A percentile compares a stretch with the other conserved stretches of the same genome.
phyloP scores from a whole-genome alignment of 2,888 invertebrate species.

The Ditula angustiorana region DNA sequence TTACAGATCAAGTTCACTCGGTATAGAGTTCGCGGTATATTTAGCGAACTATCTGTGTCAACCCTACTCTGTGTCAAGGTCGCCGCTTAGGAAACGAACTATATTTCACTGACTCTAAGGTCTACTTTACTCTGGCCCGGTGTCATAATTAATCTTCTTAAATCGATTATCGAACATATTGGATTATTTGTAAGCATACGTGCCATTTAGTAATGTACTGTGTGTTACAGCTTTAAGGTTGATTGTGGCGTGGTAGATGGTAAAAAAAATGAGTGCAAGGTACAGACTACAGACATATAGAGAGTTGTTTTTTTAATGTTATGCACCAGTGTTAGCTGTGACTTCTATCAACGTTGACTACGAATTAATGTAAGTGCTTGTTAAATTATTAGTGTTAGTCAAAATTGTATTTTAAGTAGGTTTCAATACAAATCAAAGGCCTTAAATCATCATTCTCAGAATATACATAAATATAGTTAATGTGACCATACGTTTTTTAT shows the following conservation, averaged over 20 bases:
- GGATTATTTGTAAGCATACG: slow-evolving; percentile 12
- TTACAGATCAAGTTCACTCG: slow-evolving; percentile 31
- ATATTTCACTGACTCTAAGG: background rate
- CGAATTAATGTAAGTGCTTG: slow-evolving; percentile 7
- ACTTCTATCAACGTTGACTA: slow-evolving; percentile 20
- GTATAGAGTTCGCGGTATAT: slow-evolving; percentile 22
- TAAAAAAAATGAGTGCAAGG: background rate
- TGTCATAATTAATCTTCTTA: background rate
- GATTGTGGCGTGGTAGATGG: background rate
- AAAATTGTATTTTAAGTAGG: no score
- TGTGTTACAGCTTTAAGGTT: background rate
- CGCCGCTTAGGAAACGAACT: background rate
- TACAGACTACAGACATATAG: background rate
- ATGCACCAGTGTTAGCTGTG: slow-evolving; percentile 26
- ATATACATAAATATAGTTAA: no score
- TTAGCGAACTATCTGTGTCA: slow-evolving; percentile 27
- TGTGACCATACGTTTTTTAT: no score
- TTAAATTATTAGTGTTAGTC: background rate
- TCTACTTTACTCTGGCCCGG: background rate
- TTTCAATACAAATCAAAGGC: no score
- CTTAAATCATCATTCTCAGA: no score
- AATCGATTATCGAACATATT: slow-evolving; percentile 29
- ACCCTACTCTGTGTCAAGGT: slow-evolving; percentile 30
- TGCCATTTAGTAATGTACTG: background rate
- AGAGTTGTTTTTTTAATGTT: slow-evolving; percentile 15